These are phyloP conservation scores for Drosophila tani DNA, from an alignment of 1,140 invertebrate genomes.

Conservation along the genomic window DNA sequence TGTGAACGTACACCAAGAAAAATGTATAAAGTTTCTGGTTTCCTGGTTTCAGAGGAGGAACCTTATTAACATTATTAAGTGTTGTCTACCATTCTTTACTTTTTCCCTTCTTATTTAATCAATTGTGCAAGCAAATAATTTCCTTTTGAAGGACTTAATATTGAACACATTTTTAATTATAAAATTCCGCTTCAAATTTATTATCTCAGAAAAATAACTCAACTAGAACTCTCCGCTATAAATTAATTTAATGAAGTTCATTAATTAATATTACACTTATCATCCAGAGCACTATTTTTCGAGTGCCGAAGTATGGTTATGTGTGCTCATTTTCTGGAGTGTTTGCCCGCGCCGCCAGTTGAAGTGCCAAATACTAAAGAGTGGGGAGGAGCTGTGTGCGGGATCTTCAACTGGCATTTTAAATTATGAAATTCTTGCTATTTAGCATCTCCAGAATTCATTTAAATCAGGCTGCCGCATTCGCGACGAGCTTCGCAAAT, in stretches of 20 bases:
- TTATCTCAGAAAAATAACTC: not conserved
- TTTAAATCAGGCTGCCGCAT: conserved; percentile 59
- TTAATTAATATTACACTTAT: not conserved
- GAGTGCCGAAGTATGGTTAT: conserved; percentile 22
- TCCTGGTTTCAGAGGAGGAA: too few species aligned
- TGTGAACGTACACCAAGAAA: conserved; percentile 14
- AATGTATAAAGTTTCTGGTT: not conserved
- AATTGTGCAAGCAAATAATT: too few species aligned
- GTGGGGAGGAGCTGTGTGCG: not conserved
- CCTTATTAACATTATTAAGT: too few species aligned
- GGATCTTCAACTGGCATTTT: conserved; percentile 60
- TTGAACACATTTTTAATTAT: too few species aligned
- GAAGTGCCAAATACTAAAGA: conserved; percentile 40
- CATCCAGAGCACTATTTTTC: not conserved
- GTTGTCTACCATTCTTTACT: too few species aligned
- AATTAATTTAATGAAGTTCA: not conserved
- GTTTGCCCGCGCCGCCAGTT: conserved; percentile 58
- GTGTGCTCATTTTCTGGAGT: conserved; percentile 70
- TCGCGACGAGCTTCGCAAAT: conserved; percentile 31
- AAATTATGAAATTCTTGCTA: conserved; percentile 78
- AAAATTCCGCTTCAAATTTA: too few species aligned
- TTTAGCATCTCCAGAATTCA: conserved; percentile 72
- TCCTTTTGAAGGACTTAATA: too few species aligned
- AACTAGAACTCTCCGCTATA: too few species aligned
- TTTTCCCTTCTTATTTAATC: too few species aligned